Percentiles rank a stretch among this genome's conserved stretches.
phyloP scores from a whole-genome alignment of 2,797 vertebrate species.

The Argyrosomus regius region DNA sequence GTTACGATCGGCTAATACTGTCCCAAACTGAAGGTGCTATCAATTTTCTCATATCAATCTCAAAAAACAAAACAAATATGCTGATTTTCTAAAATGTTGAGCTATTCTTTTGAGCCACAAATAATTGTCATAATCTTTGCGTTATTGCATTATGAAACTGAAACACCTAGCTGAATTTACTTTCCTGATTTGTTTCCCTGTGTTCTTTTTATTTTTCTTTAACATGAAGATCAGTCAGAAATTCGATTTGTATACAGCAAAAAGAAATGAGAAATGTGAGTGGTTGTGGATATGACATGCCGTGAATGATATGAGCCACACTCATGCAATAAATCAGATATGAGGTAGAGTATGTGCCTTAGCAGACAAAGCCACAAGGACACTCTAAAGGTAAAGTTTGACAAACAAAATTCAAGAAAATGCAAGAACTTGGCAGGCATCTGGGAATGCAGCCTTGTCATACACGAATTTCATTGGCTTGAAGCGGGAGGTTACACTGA shows the following conservation, averaged over 20 bases:
- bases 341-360: constrained; percentile 13
- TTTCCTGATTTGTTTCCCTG: background rate
- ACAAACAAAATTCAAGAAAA: constrained; percentile 27
- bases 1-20: too few relatives aligned
- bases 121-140: background rate
- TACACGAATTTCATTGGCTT: background rate
- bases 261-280: constrained; percentile 31
- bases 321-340: constrained; percentile 44
- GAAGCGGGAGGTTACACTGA: constrained; percentile 22
- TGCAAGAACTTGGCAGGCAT: background rate
- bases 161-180: background rate
- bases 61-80: background rate
- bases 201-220: constrained; percentile 24
- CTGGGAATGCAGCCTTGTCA: background rate
- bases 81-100: too few relatives aligned
- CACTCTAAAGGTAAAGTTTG: constrained; percentile 10
- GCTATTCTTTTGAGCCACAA: background rate
- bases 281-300: constrained; percentile 14
- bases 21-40: background rate
- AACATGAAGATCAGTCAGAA: constrained; percentile 28
- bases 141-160: background rate
- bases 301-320: constrained; percentile 37
- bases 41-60: background rate
- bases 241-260: constrained; percentile 10
- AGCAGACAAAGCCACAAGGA: constrained; percentile 32